These are phyloP conservation scores for Margaritifera margaritifera DNA, from an alignment of 2,888 invertebrate species.

Conservation along the genomic window DNA sequence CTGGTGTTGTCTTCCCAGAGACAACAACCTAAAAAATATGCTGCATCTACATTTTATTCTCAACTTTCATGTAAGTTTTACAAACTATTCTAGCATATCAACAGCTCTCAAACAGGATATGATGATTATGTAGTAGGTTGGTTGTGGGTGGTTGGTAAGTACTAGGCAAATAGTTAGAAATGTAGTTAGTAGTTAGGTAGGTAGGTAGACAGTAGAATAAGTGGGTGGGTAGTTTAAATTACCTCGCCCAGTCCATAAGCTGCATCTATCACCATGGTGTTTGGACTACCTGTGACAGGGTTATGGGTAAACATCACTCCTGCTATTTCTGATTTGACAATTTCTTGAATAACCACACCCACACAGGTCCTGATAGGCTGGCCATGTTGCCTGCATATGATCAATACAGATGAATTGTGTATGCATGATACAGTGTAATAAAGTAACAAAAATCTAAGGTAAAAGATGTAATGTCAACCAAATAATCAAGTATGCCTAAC, in stretches of 20 bases:
- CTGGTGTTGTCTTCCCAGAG: slow-evolving; percentile 85
- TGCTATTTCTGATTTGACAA: slow-evolving; percentile 80
- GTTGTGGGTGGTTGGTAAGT: too few relatives aligned
- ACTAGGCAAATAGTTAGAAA: not conserved
- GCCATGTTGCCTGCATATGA: slow-evolving; percentile 80
- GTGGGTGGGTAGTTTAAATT: slow-evolving; percentile 22
- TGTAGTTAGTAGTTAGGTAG: too few relatives aligned
- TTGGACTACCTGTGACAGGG: slow-evolving; percentile 82
- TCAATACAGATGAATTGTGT: too few relatives aligned
- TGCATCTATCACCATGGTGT: slow-evolving; percentile 82
- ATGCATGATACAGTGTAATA: too few relatives aligned
- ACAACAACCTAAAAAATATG: slow-evolving; percentile 80
- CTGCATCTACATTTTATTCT: too few relatives aligned
- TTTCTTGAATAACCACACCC: slow-evolving; percentile 86
- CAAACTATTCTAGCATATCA: too few relatives aligned
- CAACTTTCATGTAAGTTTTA: too few relatives aligned
- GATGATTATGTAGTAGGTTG: too few relatives aligned
- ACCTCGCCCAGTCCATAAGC: slow-evolving; percentile 90
- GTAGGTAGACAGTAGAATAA: not conserved
- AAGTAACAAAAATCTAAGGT: too few relatives aligned
- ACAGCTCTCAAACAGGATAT: too few relatives aligned
- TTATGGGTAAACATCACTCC: slow-evolving; percentile 89
- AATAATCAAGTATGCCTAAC: too few relatives aligned
- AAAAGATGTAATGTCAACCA: too few relatives aligned
- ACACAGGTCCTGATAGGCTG: slow-evolving; percentile 81